Evolutionary conservation across 2,888 invertebrate genomes (phyloP).

Genomic region (Alviniconcha strummeri): DNA sequence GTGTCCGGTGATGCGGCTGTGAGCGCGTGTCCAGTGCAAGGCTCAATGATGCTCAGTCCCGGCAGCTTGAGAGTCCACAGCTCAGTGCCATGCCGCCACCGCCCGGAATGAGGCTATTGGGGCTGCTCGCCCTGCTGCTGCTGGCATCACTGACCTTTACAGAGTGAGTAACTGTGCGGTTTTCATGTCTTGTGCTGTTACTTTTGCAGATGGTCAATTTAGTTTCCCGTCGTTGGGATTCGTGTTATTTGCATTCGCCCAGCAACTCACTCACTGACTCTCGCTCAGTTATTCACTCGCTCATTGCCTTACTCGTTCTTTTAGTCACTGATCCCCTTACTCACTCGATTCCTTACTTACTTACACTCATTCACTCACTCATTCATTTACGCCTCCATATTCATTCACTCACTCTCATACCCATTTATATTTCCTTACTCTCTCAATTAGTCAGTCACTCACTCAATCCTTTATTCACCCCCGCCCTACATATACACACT

Average conservation of each 20-base stretch:
- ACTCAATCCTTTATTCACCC: not conserved
- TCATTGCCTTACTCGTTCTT: not conserved
- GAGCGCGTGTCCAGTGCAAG: not conserved
- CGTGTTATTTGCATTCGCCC: no score
- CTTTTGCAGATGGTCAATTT: no score
- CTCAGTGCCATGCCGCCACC: conserved; percentile 13
- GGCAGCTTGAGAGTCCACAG: not conserved
- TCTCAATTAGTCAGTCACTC: not conserved
- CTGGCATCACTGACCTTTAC: not conserved
- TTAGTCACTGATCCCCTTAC: not conserved
- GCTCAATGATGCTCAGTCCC: conserved; percentile 5
- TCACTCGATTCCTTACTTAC: not conserved
- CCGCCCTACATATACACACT: not conserved
- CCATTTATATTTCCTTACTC: not conserved
- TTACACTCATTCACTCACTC: not conserved
- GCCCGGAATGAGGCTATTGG: conserved; percentile 16
- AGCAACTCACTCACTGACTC: not conserved
- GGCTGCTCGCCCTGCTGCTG: not conserved
- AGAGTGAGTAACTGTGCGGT: not conserved
- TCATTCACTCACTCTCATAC: not conserved
- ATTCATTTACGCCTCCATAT: not conserved
- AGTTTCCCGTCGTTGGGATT: no score
- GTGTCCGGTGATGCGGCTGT: no score
- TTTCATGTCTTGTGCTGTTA: no score
- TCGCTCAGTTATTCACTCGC: not conserved